Evolutionary conservation across 1,140 invertebrate genomes (phyloP).

Genomic region (Oryzaephilus surinamensis): DNA sequence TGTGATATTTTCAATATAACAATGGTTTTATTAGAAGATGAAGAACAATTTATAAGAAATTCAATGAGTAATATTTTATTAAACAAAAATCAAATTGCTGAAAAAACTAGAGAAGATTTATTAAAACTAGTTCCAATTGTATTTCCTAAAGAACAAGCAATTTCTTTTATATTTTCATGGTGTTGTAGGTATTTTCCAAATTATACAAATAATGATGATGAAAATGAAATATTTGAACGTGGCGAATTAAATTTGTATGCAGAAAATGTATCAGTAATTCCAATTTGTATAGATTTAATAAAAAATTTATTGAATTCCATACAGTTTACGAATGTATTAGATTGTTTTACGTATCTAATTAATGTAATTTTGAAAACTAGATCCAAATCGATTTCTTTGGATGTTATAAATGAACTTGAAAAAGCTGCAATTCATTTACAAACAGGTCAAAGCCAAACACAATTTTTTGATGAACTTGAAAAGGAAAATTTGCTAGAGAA

Average conservation of each 20-base stretch:
- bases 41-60: conserved; percentile 26
- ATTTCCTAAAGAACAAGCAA: conserved; percentile 18
- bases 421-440: too few relatives aligned
- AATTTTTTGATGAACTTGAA: too few relatives aligned
- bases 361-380: too few relatives aligned
- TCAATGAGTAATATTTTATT: conserved; percentile 18
- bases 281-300: too few relatives aligned
- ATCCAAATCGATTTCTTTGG: too few relatives aligned
- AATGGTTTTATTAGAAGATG: conserved; percentile 29
- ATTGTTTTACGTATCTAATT: too few relatives aligned
- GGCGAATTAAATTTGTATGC: conserved; percentile 24
- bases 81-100: conserved; percentile 17
- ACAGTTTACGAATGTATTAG: too few relatives aligned
- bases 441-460: too few relatives aligned
- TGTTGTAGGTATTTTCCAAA: conserved; percentile 21
- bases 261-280: conserved; percentile 22
- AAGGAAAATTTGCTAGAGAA: too few relatives aligned
- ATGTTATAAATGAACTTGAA: too few relatives aligned
- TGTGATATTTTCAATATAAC: conserved; percentile 18
- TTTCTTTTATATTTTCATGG: conserved; percentile 19
- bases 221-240: conserved; percentile 23
- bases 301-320: too few relatives aligned
- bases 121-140: conserved; percentile 12
- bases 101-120: conserved; percentile 21
- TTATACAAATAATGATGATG: conserved; percentile 14